phyloP scores from a whole-genome alignment of 2,888 invertebrate genomes.

The Eudemis profundana region DNA sequence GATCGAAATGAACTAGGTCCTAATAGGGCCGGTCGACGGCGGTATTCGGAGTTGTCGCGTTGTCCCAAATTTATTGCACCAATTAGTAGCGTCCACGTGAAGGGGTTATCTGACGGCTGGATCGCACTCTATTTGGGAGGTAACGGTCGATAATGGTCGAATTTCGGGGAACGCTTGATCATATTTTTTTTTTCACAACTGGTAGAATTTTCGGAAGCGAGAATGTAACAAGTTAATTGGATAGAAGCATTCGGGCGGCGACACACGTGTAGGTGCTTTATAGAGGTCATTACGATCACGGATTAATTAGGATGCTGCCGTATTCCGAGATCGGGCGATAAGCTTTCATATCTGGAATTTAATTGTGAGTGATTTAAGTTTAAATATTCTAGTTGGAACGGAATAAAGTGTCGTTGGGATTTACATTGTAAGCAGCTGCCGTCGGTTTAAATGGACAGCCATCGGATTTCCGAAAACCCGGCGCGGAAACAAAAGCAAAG shows the following conservation, averaged over 20 bases:
- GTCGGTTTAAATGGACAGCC: constrained; percentile 45
- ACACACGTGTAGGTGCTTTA: constrained; percentile 67
- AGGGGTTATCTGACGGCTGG: constrained; percentile 73
- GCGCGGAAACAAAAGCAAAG: constrained; percentile 48
- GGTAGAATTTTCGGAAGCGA: constrained; percentile 80
- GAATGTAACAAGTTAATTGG: constrained; percentile 84
- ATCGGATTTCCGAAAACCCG: constrained; percentile 54
- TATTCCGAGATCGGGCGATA: constrained; percentile 51
- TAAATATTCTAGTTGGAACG: constrained; percentile 25
- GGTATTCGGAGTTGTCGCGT: constrained; percentile 70
- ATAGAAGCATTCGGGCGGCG: constrained; percentile 71
- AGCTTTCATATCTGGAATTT: constrained; percentile 20
- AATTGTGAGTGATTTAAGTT: constrained; percentile 33
- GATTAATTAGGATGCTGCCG: constrained; percentile 74
- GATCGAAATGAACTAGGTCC: constrained; percentile 52
- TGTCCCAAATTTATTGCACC: constrained; percentile 81
- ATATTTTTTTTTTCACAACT: constrained; percentile 65
- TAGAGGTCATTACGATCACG: constrained; percentile 65
- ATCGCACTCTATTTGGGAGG: constrained; percentile 84
- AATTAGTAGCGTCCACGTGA: constrained; percentile 82
- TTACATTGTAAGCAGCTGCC: constrained; percentile 42
- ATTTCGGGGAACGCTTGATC: constrained; percentile 76
- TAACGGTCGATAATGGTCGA: constrained; percentile 79
- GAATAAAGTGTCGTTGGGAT: constrained; percentile 19
- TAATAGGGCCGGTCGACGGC: constrained; percentile 68